These are phyloP conservation scores for Lydus trimaculatus DNA, from an alignment of 2,888 invertebrate genomes.

Conservation along the genomic window DNA sequence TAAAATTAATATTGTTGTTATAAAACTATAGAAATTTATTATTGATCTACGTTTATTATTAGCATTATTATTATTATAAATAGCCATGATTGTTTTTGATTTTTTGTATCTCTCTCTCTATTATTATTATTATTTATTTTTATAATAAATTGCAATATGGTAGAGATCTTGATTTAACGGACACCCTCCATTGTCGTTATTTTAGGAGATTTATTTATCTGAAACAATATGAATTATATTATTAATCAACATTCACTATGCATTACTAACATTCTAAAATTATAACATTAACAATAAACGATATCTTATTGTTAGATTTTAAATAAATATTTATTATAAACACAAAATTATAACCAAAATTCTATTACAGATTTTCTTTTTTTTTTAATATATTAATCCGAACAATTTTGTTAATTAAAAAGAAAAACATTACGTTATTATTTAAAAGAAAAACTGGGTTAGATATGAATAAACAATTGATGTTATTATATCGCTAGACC, in stretches of 20 bases:
- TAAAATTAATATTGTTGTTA: constrained; percentile 44
- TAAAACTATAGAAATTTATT: constrained; percentile 43
- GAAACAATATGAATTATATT: not conserved
- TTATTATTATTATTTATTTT: not conserved
- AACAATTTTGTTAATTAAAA: not conserved
- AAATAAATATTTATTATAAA: not conserved
- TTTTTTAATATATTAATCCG: too few species aligned
- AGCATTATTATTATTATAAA: not conserved
- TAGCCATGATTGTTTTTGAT: not conserved
- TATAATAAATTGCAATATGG: not conserved
- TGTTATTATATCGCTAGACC: not conserved
- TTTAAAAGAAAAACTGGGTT: not conserved
- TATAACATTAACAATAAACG: not conserved
- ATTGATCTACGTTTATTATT: not conserved
- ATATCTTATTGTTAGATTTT: not conserved
- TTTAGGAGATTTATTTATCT: not conserved
- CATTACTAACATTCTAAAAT: not conserved
- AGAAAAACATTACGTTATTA: not conserved
- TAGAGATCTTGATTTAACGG: not conserved
- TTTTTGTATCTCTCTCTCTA: not conserved
- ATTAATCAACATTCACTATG: not conserved
- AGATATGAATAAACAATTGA: not conserved
- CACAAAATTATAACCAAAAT: not conserved
- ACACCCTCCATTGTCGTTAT: constrained; percentile 1
- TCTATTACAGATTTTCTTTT: too few species aligned